A percentile compares a stretch with the other conserved stretches of the same genome.
These are phyloP conservation scores for Ciconia boyciana DNA, from an alignment of 2,113 vertebrate species.

Conservation along the genomic window DNA sequence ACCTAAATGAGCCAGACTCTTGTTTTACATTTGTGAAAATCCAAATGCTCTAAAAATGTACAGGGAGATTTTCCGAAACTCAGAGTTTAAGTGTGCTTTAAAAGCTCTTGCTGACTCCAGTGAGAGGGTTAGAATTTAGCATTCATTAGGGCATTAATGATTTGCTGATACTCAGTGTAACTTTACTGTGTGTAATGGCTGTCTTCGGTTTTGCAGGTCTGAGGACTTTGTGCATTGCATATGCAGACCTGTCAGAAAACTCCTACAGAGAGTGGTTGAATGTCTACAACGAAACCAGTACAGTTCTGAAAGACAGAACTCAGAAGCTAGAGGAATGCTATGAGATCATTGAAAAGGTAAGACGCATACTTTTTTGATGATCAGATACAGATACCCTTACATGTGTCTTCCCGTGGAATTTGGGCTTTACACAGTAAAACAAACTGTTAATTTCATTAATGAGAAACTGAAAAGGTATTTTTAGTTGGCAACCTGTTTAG, in stretches of 20 bases:
- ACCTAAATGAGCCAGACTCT: neutral
- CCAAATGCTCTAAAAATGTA: neutral
- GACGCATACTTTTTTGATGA: neutral
- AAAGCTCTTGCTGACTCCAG: neutral
- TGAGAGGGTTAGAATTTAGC: neutral
- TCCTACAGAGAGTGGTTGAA: slow-evolving; percentile 89
- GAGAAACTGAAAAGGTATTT: neutral
- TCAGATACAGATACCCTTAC: neutral
- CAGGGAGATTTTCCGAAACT: neutral
- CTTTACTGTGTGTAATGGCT: neutral
- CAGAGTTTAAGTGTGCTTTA: neutral
- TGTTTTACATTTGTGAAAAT: neutral
- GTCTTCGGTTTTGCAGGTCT: slow-evolving; percentile 75
- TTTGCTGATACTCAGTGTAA: neutral
- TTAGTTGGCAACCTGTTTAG: neutral
- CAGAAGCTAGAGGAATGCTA: slow-evolving; percentile 93
- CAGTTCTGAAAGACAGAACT: slow-evolving; percentile 86
- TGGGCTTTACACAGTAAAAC: neutral
- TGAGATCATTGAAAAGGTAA: slow-evolving; percentile 95
- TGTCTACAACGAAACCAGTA: slow-evolving; percentile 84
- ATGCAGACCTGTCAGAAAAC: slow-evolving; percentile 88
- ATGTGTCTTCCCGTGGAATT: neutral
- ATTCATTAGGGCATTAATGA: neutral
- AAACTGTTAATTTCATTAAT: neutral
- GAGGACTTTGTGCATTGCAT: slow-evolving; percentile 93